Evolutionary conservation across 1,140 invertebrate genomes (phyloP).

Genomic region (Bathynomus jamesi): DNA sequence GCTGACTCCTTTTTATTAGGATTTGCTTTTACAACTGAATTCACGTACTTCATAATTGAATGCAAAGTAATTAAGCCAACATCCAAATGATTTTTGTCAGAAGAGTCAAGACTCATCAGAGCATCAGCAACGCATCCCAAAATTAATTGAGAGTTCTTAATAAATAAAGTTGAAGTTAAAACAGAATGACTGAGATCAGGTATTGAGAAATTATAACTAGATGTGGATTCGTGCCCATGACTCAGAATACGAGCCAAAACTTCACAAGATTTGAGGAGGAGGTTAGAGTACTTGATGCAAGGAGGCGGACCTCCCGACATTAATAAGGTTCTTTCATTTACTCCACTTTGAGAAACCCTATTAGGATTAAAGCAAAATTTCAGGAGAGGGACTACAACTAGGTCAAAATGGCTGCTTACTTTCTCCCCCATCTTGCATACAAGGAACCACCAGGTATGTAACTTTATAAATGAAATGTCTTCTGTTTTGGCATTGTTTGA

Average conservation of each 20-base stretch:
- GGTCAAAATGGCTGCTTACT: constrained; percentile 46
- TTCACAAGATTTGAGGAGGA: constrained; percentile 16
- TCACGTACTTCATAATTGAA: constrained; percentile 7
- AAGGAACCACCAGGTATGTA: constrained; percentile 61
- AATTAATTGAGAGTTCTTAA: constrained; percentile 14
- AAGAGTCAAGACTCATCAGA: constrained; percentile 11
- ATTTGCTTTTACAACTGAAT: not conserved
- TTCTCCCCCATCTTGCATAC: constrained; percentile 50
- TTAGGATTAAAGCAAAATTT: constrained; percentile 58
- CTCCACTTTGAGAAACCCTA: not conserved
- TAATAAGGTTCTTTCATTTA: constrained; percentile 17
- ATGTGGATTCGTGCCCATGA: constrained; percentile 3
- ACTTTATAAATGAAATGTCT: constrained; percentile 54
- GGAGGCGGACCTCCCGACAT: constrained; percentile 25
- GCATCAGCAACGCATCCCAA: constrained; percentile 16
- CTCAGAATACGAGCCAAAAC: constrained; percentile 17
- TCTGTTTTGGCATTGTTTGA: constrained; percentile 62
- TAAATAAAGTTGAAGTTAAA: constrained; percentile 4
- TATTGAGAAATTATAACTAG: not conserved
- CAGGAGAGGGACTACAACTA: constrained; percentile 55
- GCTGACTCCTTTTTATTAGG: constrained; percentile 17
- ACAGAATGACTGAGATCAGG: constrained; percentile 3
- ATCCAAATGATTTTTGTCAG: constrained; percentile 9
- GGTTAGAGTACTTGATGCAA: constrained; percentile 10
- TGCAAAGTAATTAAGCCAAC: constrained; percentile 13